Conservation (phyloP, 1,140 invertebrate species). For the Drosophila gunungcola region DNA sequence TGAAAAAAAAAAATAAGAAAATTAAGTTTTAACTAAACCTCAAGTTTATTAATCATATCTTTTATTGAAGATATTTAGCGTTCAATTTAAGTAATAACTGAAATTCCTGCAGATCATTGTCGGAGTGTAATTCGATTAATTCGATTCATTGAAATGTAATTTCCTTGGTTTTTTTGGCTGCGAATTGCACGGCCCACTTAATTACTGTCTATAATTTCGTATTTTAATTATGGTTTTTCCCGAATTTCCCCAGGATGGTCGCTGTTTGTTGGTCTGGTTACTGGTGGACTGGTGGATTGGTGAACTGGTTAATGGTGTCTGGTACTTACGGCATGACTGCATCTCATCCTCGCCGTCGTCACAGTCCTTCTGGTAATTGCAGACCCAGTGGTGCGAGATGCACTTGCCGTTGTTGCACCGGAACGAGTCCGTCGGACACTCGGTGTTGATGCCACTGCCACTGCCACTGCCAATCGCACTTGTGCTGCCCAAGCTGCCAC, state of each 20-base stretch:
- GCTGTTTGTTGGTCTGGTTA: no score
- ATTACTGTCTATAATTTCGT: slow-evolving; percentile 23
- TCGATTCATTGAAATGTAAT: not conserved
- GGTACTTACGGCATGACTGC: slow-evolving; percentile 93
- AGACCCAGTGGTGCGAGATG: slow-evolving; percentile 92
- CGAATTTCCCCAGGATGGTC: not conserved
- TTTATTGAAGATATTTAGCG: not conserved
- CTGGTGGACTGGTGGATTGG: no score
- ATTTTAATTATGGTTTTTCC: slow-evolving; percentile 27
- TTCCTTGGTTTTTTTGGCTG: slow-evolving; percentile 11
- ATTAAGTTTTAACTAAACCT: no score
- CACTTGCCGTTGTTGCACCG: slow-evolving; percentile 93
- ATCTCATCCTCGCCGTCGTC: slow-evolving; percentile 95
- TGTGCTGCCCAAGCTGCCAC: slow-evolving; percentile 51
- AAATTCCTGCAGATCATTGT: not conserved
- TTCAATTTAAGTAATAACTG: slow-evolving; percentile 23
- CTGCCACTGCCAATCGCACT: slow-evolving; percentile 19
- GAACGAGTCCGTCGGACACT: slow-evolving; percentile 90
- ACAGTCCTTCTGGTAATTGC: slow-evolving; percentile 96
- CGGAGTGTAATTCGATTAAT: slow-evolving; percentile 23
- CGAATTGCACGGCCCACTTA: slow-evolving; percentile 10
- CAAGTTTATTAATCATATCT: slow-evolving; percentile 3
- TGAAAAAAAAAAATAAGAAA: no score
- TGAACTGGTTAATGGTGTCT: not conserved
- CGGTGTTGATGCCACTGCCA: slow-evolving; percentile 54